Percentiles rank a stretch among this genome's conserved stretches.
Evolutionary conservation across 2,888 invertebrate species (phyloP).

Genomic region (Drosophila siamana): DNA sequence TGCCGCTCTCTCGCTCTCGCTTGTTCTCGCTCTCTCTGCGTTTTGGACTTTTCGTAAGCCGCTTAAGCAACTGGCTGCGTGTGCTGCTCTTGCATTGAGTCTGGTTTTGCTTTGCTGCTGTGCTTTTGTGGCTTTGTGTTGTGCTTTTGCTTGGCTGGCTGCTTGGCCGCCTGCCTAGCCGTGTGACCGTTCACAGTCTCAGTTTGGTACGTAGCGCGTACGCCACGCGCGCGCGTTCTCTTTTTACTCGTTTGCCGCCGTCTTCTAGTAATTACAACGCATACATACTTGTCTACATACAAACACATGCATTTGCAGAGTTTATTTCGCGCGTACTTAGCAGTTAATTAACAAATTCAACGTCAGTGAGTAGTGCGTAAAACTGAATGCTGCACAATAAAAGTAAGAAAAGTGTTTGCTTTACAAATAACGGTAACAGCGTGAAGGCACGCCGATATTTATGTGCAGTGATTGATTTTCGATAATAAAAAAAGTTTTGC

Average conservation of each 20-base stretch:
- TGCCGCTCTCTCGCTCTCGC: constrained; percentile 3
- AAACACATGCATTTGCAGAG: constrained; percentile 25
- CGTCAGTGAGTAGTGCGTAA: constrained; percentile 35
- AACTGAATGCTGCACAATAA: constrained; percentile 46
- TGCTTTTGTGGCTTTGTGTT: constrained; percentile 8
- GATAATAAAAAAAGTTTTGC: background rate
- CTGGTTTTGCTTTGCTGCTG: constrained; percentile 29
- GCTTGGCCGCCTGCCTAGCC: constrained; percentile 28
- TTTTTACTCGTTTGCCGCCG: constrained; percentile 32
- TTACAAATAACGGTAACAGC: background rate
- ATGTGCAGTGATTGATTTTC: background rate
- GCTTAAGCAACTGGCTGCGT: constrained; percentile 43
- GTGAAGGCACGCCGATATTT: background rate
- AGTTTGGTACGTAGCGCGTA: constrained; percentile 74
- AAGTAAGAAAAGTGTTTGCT: constrained; percentile 48
- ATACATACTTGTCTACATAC: background rate
- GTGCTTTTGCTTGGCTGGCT: constrained; percentile 30
- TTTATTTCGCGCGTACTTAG: constrained; percentile 46
- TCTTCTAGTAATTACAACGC: constrained; percentile 12
- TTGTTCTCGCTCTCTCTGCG: constrained; percentile 17
- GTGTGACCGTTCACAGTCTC: constrained; percentile 51
- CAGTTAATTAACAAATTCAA: constrained; percentile 58
- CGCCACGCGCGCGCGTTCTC: constrained; percentile 68
- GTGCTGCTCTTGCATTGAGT: constrained; percentile 46
- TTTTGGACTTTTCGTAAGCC: constrained; percentile 51